Evolutionary conservation across 2,888 invertebrate species (phyloP).

Genomic region (Thereva unica): DNA sequence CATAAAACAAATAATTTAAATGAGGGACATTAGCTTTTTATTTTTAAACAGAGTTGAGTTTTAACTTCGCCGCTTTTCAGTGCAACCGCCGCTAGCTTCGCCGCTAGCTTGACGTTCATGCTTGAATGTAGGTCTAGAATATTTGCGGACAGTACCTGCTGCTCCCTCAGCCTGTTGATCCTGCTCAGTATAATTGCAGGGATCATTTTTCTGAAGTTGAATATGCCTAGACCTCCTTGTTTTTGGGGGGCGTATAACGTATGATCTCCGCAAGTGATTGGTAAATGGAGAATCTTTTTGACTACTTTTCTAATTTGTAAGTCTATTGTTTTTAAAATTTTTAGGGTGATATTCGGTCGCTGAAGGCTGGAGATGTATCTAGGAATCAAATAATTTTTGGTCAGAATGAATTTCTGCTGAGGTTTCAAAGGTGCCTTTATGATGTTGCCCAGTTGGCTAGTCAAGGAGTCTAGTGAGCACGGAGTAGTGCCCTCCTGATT

Average conservation of each 20-base stretch:
- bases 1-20: too few species aligned
- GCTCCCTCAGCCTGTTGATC: neutral
- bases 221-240: neutral
- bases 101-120: too few species aligned
- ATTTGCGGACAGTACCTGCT: too few species aligned
- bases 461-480: neutral
- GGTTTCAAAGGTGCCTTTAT: constrained; percentile 9
- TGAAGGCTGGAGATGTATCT: constrained; percentile 1
- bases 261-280: neutral
- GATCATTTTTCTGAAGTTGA: neutral
- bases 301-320: neutral
- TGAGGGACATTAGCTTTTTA: too few species aligned
- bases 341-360: neutral
- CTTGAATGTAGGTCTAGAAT: too few species aligned
- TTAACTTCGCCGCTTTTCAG: too few species aligned
- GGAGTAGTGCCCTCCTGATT: neutral
- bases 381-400: neutral
- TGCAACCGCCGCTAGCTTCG: too few species aligned
- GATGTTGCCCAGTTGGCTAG: neutral
- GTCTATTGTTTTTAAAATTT: neutral
- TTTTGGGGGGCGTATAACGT: neutral
- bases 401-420: constrained; percentile 8
- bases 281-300: neutral
- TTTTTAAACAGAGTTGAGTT: too few species aligned
- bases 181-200: neutral